These are phyloP conservation scores for Peromyscus nudipes DNA, from an alignment of 2,797 vertebrate species.

Conservation along the genomic window DNA sequence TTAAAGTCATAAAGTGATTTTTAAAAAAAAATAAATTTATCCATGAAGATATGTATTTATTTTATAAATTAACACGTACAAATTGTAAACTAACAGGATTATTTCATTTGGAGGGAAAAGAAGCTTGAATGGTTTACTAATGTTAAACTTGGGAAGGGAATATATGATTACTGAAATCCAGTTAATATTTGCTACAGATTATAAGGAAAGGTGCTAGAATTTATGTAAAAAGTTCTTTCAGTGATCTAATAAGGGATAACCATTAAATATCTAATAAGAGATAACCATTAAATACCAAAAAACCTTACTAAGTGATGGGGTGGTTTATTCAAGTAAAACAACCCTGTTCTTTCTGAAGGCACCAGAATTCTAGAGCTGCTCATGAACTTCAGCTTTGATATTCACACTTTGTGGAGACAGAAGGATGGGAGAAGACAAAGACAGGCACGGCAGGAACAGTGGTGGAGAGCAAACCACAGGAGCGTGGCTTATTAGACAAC, in stretches of 20 bases:
- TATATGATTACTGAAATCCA: conserved; percentile 22
- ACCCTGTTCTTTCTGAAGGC: conserved; percentile 32
- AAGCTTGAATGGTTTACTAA: conserved; percentile 63
- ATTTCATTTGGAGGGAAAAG: conserved; percentile 48
- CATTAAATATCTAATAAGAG: conserved; percentile 58
- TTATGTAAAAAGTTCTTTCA: conserved; percentile 46
- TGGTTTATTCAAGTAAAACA: conserved; percentile 49
- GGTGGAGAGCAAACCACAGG: not conserved
- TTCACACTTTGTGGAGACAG: conserved; percentile 41
- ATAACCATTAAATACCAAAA: conserved; percentile 60
- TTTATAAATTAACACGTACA: conserved; percentile 52
- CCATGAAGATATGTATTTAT: conserved; percentile 57
- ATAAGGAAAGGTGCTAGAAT: conserved; percentile 57
- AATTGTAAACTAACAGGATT: conserved; percentile 43
- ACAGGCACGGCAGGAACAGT: conserved; percentile 13
- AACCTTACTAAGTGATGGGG: conserved; percentile 36
- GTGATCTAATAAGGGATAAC: conserved; percentile 42
- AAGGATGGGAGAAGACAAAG: not conserved
- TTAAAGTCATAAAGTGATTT: conserved; percentile 61
- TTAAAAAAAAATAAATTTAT: not conserved
- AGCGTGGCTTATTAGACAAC: not conserved
- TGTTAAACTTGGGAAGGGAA: conserved; percentile 53
- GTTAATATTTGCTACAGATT: conserved; percentile 61
- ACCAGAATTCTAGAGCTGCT: not conserved
- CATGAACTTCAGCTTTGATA: conserved; percentile 35